Evolutionary conservation across 2,797 vertebrate genomes (phyloP), one percentile per base, ranked within the genome.

Genomic region (Coreius guichenoti): DNA sequence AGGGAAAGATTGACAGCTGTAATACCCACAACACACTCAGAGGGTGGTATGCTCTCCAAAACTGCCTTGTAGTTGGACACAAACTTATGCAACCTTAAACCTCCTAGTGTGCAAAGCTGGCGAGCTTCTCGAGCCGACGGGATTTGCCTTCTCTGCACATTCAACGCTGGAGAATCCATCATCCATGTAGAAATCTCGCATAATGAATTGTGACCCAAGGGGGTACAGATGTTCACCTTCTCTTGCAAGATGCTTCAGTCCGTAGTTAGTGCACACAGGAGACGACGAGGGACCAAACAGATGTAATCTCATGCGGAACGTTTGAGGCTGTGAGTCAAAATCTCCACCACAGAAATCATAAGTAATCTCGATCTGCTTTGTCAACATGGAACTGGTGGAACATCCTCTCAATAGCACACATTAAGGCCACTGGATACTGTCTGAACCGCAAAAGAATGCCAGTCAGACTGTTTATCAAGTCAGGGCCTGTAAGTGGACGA

Each of bases 141-240:
- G 13, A 78, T n/a, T 78, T 3, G 33, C 76, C 8, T 58, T 43
- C 8, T 78, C 33, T 17, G 31, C 21, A 26, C 1, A 61, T 58
- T 78, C 33, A 9, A 78, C 12, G 3, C 54, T 78, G 11, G 54
- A 36, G 3, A 63, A 21, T 63, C 56, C 76, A 17, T 84, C 85
- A 12, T 86, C 87, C 31, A 86, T 69, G 7, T 87, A 75, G 51
- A 87, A 65, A 80, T 84, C 74, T n/a, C 7, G 43, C 61, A 43
- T 67, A 4, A 89, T 39, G 7, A 85, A 89, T 56, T 63, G 4
- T 4, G 61, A 29, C 68, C 78, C 26, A 14, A 80, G 29, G 11
- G 61, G 45, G 23, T 49, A 23, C 19, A 31, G 19, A 47, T 65
- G 39, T 31, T 79, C 58, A 47, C 58, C 36, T 31, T 65, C 43